Evolutionary conservation across 2,113 vertebrate genomes (phyloP).

Genomic region (Labrus mixtus): DNA sequence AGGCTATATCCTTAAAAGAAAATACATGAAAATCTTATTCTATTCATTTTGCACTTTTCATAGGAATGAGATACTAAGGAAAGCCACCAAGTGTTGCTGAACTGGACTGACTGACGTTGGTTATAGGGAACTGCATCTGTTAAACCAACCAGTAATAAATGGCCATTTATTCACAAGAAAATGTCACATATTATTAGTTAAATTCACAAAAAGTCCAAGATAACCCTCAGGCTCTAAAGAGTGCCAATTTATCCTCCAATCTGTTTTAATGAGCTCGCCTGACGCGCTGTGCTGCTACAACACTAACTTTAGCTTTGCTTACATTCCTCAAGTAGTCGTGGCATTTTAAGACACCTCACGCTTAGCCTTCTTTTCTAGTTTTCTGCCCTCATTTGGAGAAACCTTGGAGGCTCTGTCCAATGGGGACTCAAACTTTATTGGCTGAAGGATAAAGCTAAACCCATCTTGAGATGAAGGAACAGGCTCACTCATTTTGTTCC

Average conservation of each 20-base stretch:
- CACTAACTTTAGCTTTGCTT: slow-evolving; percentile 50
- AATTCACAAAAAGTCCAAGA: slow-evolving; percentile 49
- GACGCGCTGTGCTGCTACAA: slow-evolving; percentile 30
- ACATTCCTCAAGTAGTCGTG: slow-evolving; percentile 28
- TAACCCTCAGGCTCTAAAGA: slow-evolving; percentile 56
- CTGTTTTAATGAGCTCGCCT: slow-evolving; percentile 71
- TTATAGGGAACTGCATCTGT: slow-evolving; percentile 28
- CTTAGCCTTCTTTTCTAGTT: slow-evolving; percentile 19
- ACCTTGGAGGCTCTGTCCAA: slow-evolving; percentile 38
- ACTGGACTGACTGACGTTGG: slow-evolving; percentile 32
- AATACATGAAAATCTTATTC: not conserved
- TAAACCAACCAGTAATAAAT: slow-evolving; percentile 34
- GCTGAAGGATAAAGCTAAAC: slow-evolving; percentile 54
- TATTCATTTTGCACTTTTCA: not conserved
- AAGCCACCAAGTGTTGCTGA: slow-evolving; percentile 11
- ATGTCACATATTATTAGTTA: slow-evolving; percentile 67
- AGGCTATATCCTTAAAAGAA: too few relatives aligned
- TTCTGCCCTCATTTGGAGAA: slow-evolving; percentile 10
- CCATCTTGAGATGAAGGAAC: slow-evolving; percentile 45
- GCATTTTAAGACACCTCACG: slow-evolving; percentile 34
- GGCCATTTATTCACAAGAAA: slow-evolving; percentile 59
- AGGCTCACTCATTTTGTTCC: slow-evolving; percentile 59
- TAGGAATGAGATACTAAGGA: too few relatives aligned
- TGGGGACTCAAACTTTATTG: slow-evolving; percentile 88
- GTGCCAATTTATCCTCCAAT: slow-evolving; percentile 65